phyloP scores from a whole-genome alignment of 2,888 invertebrate species.

The Yponomeuta evonymella region DNA sequence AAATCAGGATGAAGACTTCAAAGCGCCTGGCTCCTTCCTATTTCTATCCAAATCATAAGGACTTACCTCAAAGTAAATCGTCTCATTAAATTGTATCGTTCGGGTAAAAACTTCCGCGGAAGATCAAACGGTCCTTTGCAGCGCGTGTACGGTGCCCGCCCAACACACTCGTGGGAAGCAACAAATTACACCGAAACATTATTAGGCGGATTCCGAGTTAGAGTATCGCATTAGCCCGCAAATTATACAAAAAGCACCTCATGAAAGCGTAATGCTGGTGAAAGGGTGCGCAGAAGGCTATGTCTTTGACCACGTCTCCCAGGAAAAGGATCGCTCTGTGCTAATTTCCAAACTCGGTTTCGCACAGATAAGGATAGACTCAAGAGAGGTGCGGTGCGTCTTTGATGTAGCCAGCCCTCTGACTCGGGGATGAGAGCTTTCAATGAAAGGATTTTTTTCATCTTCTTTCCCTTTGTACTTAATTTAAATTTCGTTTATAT shows the following conservation, averaged over 20 bases:
- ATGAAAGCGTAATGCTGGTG: constrained; percentile 60
- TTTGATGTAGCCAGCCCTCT: constrained; percentile 74
- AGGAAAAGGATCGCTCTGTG: constrained; percentile 55
- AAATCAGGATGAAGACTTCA: constrained; percentile 1
- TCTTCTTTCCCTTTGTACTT: constrained; percentile 76
- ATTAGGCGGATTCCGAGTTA: constrained; percentile 39
- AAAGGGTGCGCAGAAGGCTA: constrained; percentile 59
- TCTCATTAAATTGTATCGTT: constrained; percentile 12
- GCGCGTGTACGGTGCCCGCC: background rate
- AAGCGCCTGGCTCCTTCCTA: background rate
- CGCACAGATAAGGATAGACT: constrained; percentile 69
- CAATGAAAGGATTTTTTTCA: constrained; percentile 77
- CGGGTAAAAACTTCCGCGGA: constrained; percentile 9
- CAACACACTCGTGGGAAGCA: background rate
- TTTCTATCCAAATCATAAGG: background rate
- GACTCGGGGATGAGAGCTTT: constrained; percentile 72
- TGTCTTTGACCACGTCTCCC: constrained; percentile 39
- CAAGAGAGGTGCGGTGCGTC: constrained; percentile 54
- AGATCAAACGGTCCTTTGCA: constrained; percentile 8
- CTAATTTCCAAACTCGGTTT: constrained; percentile 74
- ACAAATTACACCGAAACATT: constrained; percentile 47
- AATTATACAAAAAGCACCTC: constrained; percentile 56
- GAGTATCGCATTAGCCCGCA: constrained; percentile 51
- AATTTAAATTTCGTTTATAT: constrained; percentile 78
- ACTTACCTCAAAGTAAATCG: constrained; percentile 11